These are phyloP conservation scores for Drosophila lacteicornis DNA, from an alignment of 1,140 invertebrate genomes.

Conservation along the genomic window DNA sequence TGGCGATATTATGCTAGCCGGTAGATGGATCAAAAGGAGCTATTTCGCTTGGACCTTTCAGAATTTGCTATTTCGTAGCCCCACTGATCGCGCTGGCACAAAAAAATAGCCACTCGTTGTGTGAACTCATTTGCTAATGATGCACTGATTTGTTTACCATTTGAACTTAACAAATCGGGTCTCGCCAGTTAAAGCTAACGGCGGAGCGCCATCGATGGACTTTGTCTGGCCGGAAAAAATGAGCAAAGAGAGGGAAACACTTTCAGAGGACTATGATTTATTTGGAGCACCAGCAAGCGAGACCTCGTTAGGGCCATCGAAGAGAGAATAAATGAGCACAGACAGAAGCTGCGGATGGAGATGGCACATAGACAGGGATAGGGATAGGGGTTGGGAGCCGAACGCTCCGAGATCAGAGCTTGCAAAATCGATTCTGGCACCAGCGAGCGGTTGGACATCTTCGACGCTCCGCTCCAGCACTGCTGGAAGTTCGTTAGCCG, in stretches of 20 bases:
- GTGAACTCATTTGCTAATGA: slow-evolving; percentile 79
- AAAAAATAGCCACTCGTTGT: slow-evolving; percentile 1
- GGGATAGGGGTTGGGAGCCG: slow-evolving; percentile 25
- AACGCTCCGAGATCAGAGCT: slow-evolving; percentile 36
- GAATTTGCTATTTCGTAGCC: neutral
- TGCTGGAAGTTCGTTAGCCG: slow-evolving; percentile 44
- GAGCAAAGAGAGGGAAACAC: slow-evolving; percentile 35
- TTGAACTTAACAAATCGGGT: slow-evolving; percentile 32
- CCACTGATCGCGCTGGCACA: neutral
- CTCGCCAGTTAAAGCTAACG: slow-evolving; percentile 3
- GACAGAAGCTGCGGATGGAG: slow-evolving; percentile 58
- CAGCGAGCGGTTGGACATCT: slow-evolving; percentile 67
- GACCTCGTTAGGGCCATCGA: slow-evolving; percentile 36
- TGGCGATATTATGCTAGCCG: slow-evolving; percentile 66
- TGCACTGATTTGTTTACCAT: slow-evolving; percentile 59
- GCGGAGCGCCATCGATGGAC: slow-evolving; percentile 35
- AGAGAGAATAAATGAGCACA: slow-evolving; percentile 57
- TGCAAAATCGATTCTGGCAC: slow-evolving; percentile 67
- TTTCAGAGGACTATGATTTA: slow-evolving; percentile 57
- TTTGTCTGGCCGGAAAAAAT: slow-evolving; percentile 25
- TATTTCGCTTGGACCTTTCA: slow-evolving; percentile 5
- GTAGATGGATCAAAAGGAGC: slow-evolving; percentile 26
- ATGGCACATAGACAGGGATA: slow-evolving; percentile 11
- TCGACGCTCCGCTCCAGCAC: slow-evolving; percentile 49
- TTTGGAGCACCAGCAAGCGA: slow-evolving; percentile 49